Conservation (phyloP, 1,140 invertebrate species). For the Danaus melanippus region DNA sequence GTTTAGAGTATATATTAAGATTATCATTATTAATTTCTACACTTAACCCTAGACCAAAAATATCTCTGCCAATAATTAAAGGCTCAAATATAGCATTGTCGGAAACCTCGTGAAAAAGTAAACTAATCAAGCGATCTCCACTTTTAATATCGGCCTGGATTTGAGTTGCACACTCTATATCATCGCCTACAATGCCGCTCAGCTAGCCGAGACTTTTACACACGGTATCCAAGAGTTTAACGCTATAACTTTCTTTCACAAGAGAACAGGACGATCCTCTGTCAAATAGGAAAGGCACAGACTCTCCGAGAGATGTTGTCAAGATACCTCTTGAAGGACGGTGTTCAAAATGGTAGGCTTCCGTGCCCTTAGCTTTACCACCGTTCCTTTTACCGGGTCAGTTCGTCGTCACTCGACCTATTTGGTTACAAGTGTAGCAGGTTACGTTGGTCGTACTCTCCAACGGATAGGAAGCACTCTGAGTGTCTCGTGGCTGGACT, state of each 20-base stretch:
- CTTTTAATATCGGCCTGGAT: too few species aligned
- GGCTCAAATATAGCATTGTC: slow-evolving; percentile 13
- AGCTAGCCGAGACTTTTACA: slow-evolving; percentile 9
- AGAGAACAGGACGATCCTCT: slow-evolving; percentile 1
- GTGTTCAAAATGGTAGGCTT: slow-evolving; percentile 26
- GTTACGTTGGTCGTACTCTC: slow-evolving; percentile 15
- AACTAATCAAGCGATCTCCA: neutral
- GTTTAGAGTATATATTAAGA: too few species aligned
- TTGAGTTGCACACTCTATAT: too few species aligned
- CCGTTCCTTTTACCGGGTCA: too few species aligned
- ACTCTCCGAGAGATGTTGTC: slow-evolving; percentile 26
- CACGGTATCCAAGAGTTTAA: slow-evolving; percentile 6
- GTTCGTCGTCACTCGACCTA: slow-evolving; percentile 13
- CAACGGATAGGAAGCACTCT: slow-evolving; percentile 8
- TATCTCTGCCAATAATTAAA: slow-evolving; percentile 4
- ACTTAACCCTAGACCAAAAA: neutral
- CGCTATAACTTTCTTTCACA: neutral
- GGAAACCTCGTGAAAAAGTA: slow-evolving; percentile 1
- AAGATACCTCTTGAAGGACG: too few species aligned
- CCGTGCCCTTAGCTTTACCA: slow-evolving; percentile 16
- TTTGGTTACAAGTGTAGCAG: slow-evolving; percentile 17
- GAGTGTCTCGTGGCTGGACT: slow-evolving; percentile 9
- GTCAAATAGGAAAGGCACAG: slow-evolving; percentile 7
- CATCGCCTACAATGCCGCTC: too few species aligned
- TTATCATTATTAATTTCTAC: too few species aligned